Percentiles rank a stretch among this genome's conserved stretches.
Evolutionary conservation across 2,888 invertebrate species (phyloP).

Genomic region (Drosophila rellima): DNA sequence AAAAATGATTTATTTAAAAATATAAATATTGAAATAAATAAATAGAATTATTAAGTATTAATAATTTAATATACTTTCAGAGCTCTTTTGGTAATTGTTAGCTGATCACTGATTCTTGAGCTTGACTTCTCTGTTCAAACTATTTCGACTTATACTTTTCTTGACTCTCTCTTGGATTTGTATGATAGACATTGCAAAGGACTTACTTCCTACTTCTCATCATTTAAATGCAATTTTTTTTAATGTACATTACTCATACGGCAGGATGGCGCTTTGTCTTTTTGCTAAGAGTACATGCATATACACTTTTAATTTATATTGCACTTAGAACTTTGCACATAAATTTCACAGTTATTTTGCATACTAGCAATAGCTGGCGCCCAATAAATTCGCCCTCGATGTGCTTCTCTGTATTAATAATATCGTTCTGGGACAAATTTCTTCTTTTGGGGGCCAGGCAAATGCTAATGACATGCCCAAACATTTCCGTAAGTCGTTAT

Average conservation of each 20-base stretch:
- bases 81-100: no score
- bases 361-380: conserved; percentile 61
- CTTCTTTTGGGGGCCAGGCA: conserved; percentile 30
- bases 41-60: no score
- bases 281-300: conserved; percentile 21
- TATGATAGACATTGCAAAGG: neutral
- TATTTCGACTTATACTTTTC: neutral
- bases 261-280: conserved; percentile 30
- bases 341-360: conserved; percentile 71
- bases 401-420: conserved; percentile 68
- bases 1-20: no score
- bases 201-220: conserved; percentile 3
- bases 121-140: no score
- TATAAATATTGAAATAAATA: no score
- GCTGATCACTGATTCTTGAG: no score
- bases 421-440: conserved; percentile 72
- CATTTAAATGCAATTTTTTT: conserved; percentile 21
- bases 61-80: no score
- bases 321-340: conserved; percentile 75
- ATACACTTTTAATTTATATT: conserved; percentile 67
- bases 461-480: conserved; percentile 82
- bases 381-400: conserved; percentile 66
- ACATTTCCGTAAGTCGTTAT: conserved; percentile 84
- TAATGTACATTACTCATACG: conserved; percentile 55
- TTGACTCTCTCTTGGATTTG: neutral